Evolutionary conservation across 2,113 vertebrate genomes (phyloP).

Genomic region (Petaurus breviceps): DNA sequence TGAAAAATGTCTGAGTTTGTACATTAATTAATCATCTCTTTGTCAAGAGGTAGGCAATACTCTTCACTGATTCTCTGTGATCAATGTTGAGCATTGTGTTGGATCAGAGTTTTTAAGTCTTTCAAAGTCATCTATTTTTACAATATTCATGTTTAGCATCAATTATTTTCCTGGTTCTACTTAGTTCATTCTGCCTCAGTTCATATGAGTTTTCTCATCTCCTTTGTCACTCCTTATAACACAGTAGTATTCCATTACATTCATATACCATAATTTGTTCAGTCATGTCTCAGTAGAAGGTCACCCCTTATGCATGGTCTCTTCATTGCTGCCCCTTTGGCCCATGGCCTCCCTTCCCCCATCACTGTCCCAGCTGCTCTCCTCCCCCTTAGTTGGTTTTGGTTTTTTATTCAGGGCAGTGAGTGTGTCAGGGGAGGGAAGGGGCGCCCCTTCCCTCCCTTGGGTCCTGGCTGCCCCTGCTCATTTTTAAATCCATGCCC

Average conservation of each 20-base stretch:
- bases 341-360: slow-evolving; percentile 4
- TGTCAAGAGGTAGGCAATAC: not conserved
- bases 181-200: not conserved
- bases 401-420: slow-evolving; percentile 75
- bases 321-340: slow-evolving; percentile 57
- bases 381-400: slow-evolving; percentile 66
- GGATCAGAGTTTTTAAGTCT: not conserved
- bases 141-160: not conserved
- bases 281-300: not conserved
- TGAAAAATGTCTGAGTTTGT: not conserved
- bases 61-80: not conserved
- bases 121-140: not conserved
- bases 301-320: slow-evolving; percentile 67
- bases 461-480: slow-evolving; percentile 59
- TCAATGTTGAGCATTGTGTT: not conserved
- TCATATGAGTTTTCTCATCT: not conserved
- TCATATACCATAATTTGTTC: not conserved
- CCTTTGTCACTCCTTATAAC: not conserved
- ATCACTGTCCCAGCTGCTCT: slow-evolving; percentile 67
- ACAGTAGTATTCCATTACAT: not conserved
- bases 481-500: slow-evolving; percentile 59
- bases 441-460: too few species aligned
- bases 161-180: not conserved
- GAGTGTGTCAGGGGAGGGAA: slow-evolving; percentile 38
- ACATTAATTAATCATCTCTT: not conserved